Base-by-base conservation (phyloP, 2,797 vertebrate species). In the Sebastolobus altivelis region DNA sequence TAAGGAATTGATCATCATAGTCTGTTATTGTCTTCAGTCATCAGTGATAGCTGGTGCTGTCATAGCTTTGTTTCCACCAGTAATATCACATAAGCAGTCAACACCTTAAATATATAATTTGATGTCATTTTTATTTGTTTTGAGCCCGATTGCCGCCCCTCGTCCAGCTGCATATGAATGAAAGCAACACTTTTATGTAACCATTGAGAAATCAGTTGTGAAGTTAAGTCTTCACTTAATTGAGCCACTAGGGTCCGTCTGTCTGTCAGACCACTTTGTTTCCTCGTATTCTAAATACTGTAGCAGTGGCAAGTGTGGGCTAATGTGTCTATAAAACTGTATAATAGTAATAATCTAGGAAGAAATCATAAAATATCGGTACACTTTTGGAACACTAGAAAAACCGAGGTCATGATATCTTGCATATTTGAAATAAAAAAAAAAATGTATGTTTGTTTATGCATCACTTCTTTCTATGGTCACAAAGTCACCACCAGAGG, bases 401-500 rank as follows among this genome's bases (percentile, higher is more conserved):
- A 46, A 46, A 46, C 16, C 43, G 8, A 46, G 16, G 12, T 8
- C 61, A 27, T 43, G 8, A 49, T 1, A n/a, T 35, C 18, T 22
- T 22, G 54, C 37, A 74, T 14, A 22, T 60, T 46, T 43, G 43
- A 1, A 43, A 35, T 54, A 5, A 40, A 66, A 31, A 66, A 31
- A 65, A 13, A 43, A 3, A 31, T 4, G 5, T 13, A 31, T 13
- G 10, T 63, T 5, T 54, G 8, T 65, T 27, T 27, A 65, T 37
- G 20, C n/a, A 16, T 46, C 9, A 37, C 1, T 12, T 76, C 35
- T 52, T 38, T 12, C 8, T 43, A 7, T 2, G 2, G 11, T 22
- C 5, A 35, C 9, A 33, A 46, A 60, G 1, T 1, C 1, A 22
- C 79, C 89, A 80, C 72, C 6, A 77, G 88, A 60, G 20, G 72